Conservation (phyloP, 2,888 invertebrate genomes). For the Cephalotes varians region DNA sequence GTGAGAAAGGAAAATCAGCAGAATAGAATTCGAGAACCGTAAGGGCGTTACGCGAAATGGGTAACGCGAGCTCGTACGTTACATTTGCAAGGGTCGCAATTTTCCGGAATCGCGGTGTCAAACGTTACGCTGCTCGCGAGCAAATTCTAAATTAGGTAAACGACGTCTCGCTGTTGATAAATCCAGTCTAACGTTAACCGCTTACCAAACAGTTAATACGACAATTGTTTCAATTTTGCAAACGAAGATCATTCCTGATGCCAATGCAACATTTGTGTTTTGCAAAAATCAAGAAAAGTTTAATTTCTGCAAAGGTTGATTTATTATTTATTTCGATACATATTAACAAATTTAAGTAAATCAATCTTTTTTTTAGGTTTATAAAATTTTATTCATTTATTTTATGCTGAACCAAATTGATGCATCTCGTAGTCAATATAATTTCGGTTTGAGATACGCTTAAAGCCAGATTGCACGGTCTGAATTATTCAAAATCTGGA, state of each 20-base stretch:
- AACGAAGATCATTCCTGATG: neutral
- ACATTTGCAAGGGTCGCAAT: slow-evolving; percentile 45
- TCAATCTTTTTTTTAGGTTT: neutral
- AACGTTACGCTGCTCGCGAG: slow-evolving; percentile 12
- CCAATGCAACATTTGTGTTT: neutral
- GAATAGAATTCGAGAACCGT: slow-evolving; percentile 61
- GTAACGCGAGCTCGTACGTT: slow-evolving; percentile 20
- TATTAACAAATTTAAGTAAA: neutral
- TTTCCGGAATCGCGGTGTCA: slow-evolving; percentile 61
- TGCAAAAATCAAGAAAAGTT: neutral
- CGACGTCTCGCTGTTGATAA: slow-evolving; percentile 11
- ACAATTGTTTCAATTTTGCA: neutral
- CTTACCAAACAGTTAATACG: neutral
- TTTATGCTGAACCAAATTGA: neutral
- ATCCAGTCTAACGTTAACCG: neutral
- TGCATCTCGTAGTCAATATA: neutral
- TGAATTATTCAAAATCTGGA: slow-evolving; percentile 16
- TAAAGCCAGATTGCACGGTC: neutral
- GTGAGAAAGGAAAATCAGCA: slow-evolving; percentile 70
- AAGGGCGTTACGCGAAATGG: slow-evolving; percentile 47
- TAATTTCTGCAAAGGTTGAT: neutral
- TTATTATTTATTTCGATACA: neutral
- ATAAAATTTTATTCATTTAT: neutral
- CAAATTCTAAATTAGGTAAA: slow-evolving; percentile 30
- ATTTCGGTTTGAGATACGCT: neutral